Base-by-base conservation (phyloP, 2,888 invertebrate species). In the Hermaeophaga mercurialis region DNA sequence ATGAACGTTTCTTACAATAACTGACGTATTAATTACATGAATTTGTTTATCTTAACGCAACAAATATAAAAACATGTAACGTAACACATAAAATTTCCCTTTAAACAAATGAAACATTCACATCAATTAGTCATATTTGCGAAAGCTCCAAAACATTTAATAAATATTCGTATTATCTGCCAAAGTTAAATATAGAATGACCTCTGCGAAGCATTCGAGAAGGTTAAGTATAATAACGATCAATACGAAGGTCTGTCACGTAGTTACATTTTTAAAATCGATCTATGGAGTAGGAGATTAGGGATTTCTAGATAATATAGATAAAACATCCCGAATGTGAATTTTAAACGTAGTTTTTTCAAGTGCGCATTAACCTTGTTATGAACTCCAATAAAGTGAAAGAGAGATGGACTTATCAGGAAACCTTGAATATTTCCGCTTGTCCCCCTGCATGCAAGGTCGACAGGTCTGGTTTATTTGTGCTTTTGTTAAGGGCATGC, bases 401-500 rank as follows among this genome's bases (percentile, higher is more conserved):
- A 66, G 52, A 59, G 60, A 64, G 62, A 62, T 46, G 58, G 59
- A 57, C 24, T 56, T 53, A 65, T 45, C 46, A 59, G 48, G 66
- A 63, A 71, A 72, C 77, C 76, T 78, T 77, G 77, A 73, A 71
- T 70, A 70, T 77, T 78, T 78, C 77, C 78, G 75, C 71, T 73
- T 72, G 71, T 72, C 70, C 74, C 70, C 68, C 66, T 63, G 66
- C 58, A 46, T 61, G 72, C 78, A 78, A 78, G 78, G 78, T 74
- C 78, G 73, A 63, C 77, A 70, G 64, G 77, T 78, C 76, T 77
- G 75, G 75, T 69, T 66, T 33, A 71, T 72, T 69, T 69, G 66
- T 68, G 61, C 48, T 70, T 73, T 73, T 75, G 74, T 75, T 72
- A 65, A 62, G 69, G 69, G 65, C 66, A 47, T 64, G 64, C 69